Evolutionary conservation across 2,888 invertebrate species (phyloP), one percentile per base, ranked within the genome.

Genomic region (Anodontia alba): DNA sequence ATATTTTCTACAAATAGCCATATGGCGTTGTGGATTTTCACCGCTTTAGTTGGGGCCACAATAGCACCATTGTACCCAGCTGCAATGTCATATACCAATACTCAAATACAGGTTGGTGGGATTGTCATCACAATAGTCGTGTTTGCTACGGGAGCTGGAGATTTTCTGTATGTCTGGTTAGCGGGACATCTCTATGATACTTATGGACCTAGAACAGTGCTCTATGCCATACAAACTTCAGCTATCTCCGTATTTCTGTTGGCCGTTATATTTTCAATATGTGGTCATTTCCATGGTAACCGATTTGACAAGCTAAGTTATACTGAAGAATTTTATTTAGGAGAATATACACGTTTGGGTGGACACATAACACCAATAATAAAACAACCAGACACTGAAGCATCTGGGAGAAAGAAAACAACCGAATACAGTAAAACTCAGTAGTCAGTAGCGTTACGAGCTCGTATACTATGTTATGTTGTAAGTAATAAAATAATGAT

Each of bases 51-150:
- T 38, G 86, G 84, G 1, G 62, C 83, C n/a, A 73, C 83, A 15
- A 76, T 88, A 26, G 84, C 83, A 0, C 86, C 86, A 8, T 71
- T 83, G 1, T 88, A 78, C 71, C 88, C 88, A 33, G 83, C 86
- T 0, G 83, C 84, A 23, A 73, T 88, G 26, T 80, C 86, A 0
- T 88, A 79, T 68, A 70, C 76, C 1, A 86, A 88, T 71, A 84
- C 83, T n/a, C 84, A 88, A 20, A 82, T 86, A 42, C 78, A 84
- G 57, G 78, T 88, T 7, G 80, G 83, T 57, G 88, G 86, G 33
- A 67, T 84, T 12, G 80, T 83, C 20, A 71, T 88, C 17, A 86
- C 84, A 5, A 54, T 88, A n/a, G 70, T 84, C 23, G 80, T 83
- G 15, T 80, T 88, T 23, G 83, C 81, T 5, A 72, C 73, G 1